Evolutionary conservation across 2,888 invertebrate genomes (phyloP).

Genomic region (Lepidocyrtinus sp.): DNA sequence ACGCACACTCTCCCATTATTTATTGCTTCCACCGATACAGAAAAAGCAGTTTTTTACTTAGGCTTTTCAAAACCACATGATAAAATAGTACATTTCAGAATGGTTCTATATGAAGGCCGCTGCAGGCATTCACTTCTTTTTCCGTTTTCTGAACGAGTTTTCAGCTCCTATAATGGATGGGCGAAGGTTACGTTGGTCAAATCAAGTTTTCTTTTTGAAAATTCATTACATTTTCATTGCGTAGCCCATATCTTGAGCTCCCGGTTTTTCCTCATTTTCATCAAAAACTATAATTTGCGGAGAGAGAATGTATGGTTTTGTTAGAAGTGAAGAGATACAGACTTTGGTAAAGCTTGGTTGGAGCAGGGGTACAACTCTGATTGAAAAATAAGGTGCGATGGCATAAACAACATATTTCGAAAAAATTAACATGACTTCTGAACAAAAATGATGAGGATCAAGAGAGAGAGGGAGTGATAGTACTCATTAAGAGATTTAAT

Average conservation of each 20-base stretch:
- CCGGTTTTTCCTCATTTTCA: slow-evolving; percentile 11
- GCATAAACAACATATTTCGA: slow-evolving; percentile 29
- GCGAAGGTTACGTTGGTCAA: too few relatives aligned
- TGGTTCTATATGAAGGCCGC: neutral
- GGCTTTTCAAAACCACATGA: neutral
- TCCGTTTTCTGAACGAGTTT: neutral
- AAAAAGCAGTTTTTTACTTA: neutral
- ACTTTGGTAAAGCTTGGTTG: neutral
- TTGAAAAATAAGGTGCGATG: slow-evolving; percentile 37
- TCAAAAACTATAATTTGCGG: slow-evolving; percentile 4
- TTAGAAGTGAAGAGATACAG: too few relatives aligned
- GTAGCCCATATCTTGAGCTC: neutral
- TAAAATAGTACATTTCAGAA: too few relatives aligned
- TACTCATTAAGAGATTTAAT: slow-evolving; percentile 5
- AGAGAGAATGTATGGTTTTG: too few relatives aligned
- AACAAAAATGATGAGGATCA: neutral
- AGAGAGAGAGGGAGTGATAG: slow-evolving; percentile 15
- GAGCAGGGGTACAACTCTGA: slow-evolving; percentile 10
- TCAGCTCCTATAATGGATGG: neutral
- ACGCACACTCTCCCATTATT: neutral
- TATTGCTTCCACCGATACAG: slow-evolving; percentile 3
- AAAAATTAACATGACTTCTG: slow-evolving; percentile 3
- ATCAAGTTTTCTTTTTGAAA: neutral
- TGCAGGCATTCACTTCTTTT: neutral
- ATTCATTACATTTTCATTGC: neutral